phyloP scores from a whole-genome alignment of 2,113 vertebrate species.

The Stegastes partitus region DNA sequence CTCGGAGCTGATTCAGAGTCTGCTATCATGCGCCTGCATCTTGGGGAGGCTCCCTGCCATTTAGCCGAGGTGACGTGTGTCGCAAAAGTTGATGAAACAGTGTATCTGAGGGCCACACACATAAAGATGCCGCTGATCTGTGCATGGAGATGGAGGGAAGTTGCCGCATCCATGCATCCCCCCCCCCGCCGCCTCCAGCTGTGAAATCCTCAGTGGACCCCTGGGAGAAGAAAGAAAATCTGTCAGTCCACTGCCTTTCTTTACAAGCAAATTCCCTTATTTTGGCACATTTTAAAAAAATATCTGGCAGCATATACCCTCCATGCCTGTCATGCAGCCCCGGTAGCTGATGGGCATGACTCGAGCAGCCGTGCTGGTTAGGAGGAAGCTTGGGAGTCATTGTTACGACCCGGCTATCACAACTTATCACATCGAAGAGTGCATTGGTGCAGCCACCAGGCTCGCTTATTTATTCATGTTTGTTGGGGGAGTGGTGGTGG shows the following conservation, averaged over 20 bases:
- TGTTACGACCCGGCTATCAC: conserved; percentile 35
- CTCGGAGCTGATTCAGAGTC: conserved; percentile 38
- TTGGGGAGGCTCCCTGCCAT: conserved; percentile 34
- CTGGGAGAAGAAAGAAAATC: conserved; percentile 31
- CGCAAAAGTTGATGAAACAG: conserved; percentile 21
- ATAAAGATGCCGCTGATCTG: conserved; percentile 39
- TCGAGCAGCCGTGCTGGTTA: not conserved
- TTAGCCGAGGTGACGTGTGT: conserved; percentile 48
- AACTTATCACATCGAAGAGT: conserved; percentile 25
- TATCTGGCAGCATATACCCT: not conserved
- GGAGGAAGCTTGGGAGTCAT: conserved; percentile 1
- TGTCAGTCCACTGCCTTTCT: conserved; percentile 23
- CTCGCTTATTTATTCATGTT: conserved; percentile 42
- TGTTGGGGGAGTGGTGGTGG: not conserved
- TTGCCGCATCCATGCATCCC: conserved; percentile 12
- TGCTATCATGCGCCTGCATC: conserved; percentile 49
- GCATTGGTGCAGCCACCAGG: conserved; percentile 17
- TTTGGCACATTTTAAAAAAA: not conserved
- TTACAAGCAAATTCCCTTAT: not conserved
- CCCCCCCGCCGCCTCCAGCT: conserved; percentile 33
- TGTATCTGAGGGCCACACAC: not conserved
- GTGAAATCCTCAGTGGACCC: conserved; percentile 45
- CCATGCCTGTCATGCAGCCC: not conserved
- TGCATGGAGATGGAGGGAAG: conserved; percentile 10
- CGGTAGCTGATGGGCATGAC: conserved; percentile 18